phyloP scores from a whole-genome alignment of 2,888 invertebrate genomes.

The Yponomeuta plumbellus region DNA sequence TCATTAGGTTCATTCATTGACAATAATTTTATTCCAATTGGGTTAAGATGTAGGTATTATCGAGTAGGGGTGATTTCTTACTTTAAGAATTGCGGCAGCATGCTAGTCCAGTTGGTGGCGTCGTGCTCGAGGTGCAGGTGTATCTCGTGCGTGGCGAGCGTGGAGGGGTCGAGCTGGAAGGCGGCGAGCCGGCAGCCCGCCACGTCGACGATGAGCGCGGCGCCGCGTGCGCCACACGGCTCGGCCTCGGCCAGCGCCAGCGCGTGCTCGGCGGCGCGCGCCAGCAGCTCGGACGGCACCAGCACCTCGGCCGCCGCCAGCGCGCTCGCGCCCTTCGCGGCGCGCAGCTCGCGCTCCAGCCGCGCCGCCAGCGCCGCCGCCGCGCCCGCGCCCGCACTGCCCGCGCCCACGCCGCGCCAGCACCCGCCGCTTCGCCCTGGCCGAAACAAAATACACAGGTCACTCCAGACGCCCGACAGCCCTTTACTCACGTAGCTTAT shows the following conservation, averaged over 20 bases:
- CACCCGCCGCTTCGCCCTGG: slow-evolving; percentile 65
- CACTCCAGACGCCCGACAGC: too few species aligned
- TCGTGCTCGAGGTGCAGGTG: slow-evolving; percentile 92
- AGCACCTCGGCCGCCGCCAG: slow-evolving; percentile 90
- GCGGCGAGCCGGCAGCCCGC: slow-evolving; percentile 87
- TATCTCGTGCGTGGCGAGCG: slow-evolving; percentile 93
- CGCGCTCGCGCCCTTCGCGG: slow-evolving; percentile 86
- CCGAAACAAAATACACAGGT: background rate
- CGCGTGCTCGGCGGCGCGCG: slow-evolving; percentile 86
- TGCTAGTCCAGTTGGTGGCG: slow-evolving; percentile 89
- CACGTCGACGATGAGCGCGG: slow-evolving; percentile 89
- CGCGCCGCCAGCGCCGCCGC: slow-evolving; percentile 83
- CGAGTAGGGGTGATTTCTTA: slow-evolving; percentile 60
- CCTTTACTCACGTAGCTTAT: too few species aligned
- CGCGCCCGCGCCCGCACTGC: slow-evolving; percentile 60
- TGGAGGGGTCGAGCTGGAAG: slow-evolving; percentile 90
- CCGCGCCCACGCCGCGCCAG: slow-evolving; percentile 59
- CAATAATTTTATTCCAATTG: too few species aligned
- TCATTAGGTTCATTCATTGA: too few species aligned
- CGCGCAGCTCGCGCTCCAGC: slow-evolving; percentile 86
- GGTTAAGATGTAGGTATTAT: too few species aligned
- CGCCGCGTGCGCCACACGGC: slow-evolving; percentile 92
- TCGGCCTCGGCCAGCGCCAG: slow-evolving; percentile 90
- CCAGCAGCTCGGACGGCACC: slow-evolving; percentile 88
- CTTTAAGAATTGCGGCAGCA: slow-evolving; percentile 93